Evolutionary conservation across 2,113 vertebrate genomes (phyloP).

Genomic region (Tauraco erythrolophus): DNA sequence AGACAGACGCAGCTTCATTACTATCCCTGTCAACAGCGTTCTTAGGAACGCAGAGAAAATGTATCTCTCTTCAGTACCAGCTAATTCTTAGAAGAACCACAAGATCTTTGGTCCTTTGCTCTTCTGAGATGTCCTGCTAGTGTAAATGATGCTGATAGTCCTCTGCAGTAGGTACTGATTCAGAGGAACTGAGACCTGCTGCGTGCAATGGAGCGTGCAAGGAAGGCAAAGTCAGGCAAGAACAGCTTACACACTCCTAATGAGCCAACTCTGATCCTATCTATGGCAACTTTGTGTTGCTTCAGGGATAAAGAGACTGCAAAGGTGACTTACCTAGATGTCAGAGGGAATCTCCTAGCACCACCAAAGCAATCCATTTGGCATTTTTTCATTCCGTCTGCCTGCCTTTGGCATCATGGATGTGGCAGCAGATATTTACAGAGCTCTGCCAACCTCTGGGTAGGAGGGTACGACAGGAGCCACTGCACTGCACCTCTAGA

Average conservation of each 20-base stretch:
- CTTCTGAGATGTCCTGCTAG: background rate
- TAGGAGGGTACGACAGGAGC: background rate
- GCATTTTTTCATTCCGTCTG: background rate
- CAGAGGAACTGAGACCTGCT: background rate
- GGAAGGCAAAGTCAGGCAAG: background rate
- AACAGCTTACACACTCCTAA: background rate
- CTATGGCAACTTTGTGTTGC: background rate
- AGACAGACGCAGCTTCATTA: background rate
- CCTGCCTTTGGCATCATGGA: background rate
- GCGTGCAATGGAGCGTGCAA: background rate
- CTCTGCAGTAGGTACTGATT: background rate
- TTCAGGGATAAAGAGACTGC: background rate
- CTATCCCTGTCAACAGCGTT: background rate
- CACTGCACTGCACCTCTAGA: background rate
- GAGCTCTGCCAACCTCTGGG: background rate
- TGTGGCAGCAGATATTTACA: background rate
- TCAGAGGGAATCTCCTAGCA: background rate
- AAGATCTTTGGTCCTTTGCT: background rate
- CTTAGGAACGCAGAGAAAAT: background rate
- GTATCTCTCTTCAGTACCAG: background rate
- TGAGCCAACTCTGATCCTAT: constrained; percentile 15
- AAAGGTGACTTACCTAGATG: background rate
- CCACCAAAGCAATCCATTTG: background rate
- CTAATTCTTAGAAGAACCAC: background rate
- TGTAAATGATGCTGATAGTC: background rate